phyloP scores from a whole-genome alignment of 1,140 invertebrate genomes.

The Sitophilus oryzae region DNA sequence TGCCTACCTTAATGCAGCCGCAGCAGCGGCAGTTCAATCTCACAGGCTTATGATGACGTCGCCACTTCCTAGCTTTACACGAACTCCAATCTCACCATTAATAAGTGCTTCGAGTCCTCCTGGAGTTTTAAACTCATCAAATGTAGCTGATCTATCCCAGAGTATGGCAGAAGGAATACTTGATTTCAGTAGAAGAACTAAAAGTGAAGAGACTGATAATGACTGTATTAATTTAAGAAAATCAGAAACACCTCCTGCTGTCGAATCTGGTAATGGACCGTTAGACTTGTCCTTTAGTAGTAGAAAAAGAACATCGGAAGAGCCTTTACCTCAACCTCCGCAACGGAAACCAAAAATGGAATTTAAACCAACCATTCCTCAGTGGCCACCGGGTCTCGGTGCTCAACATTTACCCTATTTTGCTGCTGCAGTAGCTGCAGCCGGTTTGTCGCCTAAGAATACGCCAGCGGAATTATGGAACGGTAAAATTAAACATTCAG shows the following conservation, averaged over 20 bases:
- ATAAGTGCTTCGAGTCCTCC: constrained; percentile 53
- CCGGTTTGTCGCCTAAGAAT: constrained; percentile 67
- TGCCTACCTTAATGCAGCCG: constrained; percentile 63
- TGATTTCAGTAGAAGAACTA: constrained; percentile 65
- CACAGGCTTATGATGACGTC: constrained; percentile 73
- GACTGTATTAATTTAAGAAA: constrained; percentile 65
- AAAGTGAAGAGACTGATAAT: constrained; percentile 49
- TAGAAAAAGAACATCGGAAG: constrained; percentile 62
- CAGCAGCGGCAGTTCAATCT: constrained; percentile 55
- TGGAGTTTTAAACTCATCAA: constrained; percentile 42
- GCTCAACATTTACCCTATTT: constrained; percentile 71
- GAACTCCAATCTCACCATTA: constrained; percentile 53
- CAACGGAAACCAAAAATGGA: constrained; percentile 58
- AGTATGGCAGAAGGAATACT: constrained; percentile 53
- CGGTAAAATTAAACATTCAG: constrained; percentile 66
- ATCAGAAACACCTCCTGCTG: constrained; percentile 47
- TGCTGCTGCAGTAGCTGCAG: constrained; percentile 67
- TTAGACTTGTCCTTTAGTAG: constrained; percentile 72
- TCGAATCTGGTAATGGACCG: constrained; percentile 63
- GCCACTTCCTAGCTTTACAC: constrained; percentile 54
- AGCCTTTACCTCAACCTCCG: constrained; percentile 55
- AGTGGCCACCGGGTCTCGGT: constrained; percentile 73
- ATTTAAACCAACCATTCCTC: constrained; percentile 58
- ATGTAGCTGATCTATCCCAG: constrained; percentile 47
- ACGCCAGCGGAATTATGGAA: constrained; percentile 63